These are phyloP conservation scores for Trichopria drosophilae DNA, from an alignment of 2,888 invertebrate genomes.

Conservation along the genomic window DNA sequence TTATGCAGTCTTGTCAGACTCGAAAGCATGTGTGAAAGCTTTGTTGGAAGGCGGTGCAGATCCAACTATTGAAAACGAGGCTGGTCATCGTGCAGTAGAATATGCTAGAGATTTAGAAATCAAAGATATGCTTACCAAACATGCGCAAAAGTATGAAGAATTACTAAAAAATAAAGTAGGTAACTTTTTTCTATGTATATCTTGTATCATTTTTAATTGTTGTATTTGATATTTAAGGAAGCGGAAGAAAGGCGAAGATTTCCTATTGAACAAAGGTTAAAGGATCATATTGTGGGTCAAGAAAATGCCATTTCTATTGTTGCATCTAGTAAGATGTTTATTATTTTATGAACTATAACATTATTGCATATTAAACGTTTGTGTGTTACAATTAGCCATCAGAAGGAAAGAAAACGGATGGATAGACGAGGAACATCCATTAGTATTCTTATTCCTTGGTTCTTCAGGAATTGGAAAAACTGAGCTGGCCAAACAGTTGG, in stretches of 20 bases:
- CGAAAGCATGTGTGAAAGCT: constrained; percentile 65
- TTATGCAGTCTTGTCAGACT: constrained; percentile 81
- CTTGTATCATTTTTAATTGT: background rate
- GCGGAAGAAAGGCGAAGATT: constrained; percentile 79
- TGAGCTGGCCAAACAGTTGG: constrained; percentile 87
- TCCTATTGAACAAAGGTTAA: constrained; percentile 81
- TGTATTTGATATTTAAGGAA: constrained; percentile 57
- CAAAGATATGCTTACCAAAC: constrained; percentile 65
- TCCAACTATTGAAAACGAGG: constrained; percentile 75
- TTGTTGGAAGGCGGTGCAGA: constrained; percentile 76
- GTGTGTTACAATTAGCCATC: constrained; percentile 67
- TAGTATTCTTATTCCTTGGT: constrained; percentile 88
- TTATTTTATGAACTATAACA: constrained; percentile 13
- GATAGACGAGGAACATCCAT: constrained; percentile 89
- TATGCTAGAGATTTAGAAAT: constrained; percentile 72
- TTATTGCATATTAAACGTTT: background rate
- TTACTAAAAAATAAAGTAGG: constrained; percentile 49
- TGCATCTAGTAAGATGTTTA: constrained; percentile 70
- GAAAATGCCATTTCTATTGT: constrained; percentile 79
- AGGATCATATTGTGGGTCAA: constrained; percentile 84
- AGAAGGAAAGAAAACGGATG: constrained; percentile 91
- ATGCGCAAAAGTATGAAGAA: constrained; percentile 58
- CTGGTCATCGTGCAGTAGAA: constrained; percentile 74
- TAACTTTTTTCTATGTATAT: constrained; percentile 5
- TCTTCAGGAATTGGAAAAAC: constrained; percentile 96